Conservation (phyloP, 2,113 vertebrate genomes). For the Acanthochromis polyacanthus region DNA sequence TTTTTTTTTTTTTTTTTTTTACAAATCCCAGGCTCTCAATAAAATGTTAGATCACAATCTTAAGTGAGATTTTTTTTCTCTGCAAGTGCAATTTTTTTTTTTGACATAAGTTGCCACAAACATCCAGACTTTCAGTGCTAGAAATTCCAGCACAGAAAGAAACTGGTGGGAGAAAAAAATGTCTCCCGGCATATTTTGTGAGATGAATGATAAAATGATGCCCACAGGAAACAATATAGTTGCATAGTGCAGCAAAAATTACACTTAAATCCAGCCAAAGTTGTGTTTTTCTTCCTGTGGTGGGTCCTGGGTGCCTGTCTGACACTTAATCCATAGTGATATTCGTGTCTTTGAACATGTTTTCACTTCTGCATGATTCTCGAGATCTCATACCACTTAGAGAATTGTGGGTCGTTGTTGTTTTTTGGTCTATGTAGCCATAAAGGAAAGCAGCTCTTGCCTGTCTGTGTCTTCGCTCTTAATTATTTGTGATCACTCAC, state of each 20-base stretch:
- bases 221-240: constrained; percentile 46
- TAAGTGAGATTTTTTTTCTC: constrained; percentile 26
- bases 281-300: constrained; percentile 32
- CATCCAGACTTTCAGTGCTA: constrained; percentile 32
- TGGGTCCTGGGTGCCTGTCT: constrained; percentile 12
- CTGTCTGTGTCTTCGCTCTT: constrained; percentile 41
- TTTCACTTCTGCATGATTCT: constrained; percentile 24
- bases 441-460: constrained; percentile 14
- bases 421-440: background rate
- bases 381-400: background rate
- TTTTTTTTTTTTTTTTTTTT: background rate
- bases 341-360: constrained; percentile 51
- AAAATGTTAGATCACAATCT: constrained; percentile 49
- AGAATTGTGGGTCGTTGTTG: constrained; percentile 8
- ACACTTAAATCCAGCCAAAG: constrained; percentile 25
- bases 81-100: constrained; percentile 38
- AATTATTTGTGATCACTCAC: constrained; percentile 67
- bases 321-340: constrained; percentile 42
- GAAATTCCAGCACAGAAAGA: constrained; percentile 26
- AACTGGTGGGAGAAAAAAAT: constrained; percentile 36
- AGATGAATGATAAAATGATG: constrained; percentile 68
- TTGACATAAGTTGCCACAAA: constrained; percentile 54
- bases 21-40: constrained; percentile 30
- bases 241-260: constrained; percentile 49
- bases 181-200: constrained; percentile 61